Conservation (phyloP, 2,797 vertebrate species). For the Scleropages formosus region DNA sequence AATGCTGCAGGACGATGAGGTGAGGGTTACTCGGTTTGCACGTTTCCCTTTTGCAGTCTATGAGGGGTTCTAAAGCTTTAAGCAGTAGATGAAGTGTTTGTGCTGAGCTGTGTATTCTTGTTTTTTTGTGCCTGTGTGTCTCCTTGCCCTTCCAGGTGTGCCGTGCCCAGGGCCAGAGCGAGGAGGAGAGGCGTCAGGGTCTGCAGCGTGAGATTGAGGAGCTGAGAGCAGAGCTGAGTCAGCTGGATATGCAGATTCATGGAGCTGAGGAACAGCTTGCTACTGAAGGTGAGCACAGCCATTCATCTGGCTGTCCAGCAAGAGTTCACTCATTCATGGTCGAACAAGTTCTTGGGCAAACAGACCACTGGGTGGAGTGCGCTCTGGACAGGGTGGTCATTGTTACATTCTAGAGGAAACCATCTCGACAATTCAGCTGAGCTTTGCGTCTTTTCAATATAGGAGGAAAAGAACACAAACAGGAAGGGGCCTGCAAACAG, state of each 20-base stretch:
- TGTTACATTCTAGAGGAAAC: too few species aligned
- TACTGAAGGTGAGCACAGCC: slow-evolving; percentile 58
- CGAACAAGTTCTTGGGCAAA: neutral
- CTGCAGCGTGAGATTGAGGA: slow-evolving; percentile 67
- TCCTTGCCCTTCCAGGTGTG: slow-evolving; percentile 47
- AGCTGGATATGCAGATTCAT: slow-evolving; percentile 69
- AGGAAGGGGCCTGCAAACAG: too few species aligned
- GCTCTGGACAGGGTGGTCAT: too few species aligned
- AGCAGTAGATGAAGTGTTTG: neutral
- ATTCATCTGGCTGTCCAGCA: neutral
- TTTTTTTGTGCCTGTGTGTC: neutral
- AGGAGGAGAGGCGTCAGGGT: slow-evolving; percentile 55
- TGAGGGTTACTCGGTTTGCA: slow-evolving; percentile 34
- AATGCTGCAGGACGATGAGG: slow-evolving; percentile 69
- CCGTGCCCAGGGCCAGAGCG: slow-evolving; percentile 57
- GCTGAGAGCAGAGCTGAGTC: slow-evolving; percentile 63
- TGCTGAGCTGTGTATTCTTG: neutral
- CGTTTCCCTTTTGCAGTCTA: neutral
- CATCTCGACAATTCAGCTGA: too few species aligned
- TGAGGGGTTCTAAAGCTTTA: neutral
- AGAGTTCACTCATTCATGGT: neutral
- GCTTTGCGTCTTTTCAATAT: too few species aligned
- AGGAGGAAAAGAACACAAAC: too few species aligned
- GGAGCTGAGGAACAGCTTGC: slow-evolving; percentile 65
- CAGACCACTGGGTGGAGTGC: neutral